These are phyloP conservation scores for Tipula vernalis DNA, from an alignment of 2,888 invertebrate species.

Conservation along the genomic window DNA sequence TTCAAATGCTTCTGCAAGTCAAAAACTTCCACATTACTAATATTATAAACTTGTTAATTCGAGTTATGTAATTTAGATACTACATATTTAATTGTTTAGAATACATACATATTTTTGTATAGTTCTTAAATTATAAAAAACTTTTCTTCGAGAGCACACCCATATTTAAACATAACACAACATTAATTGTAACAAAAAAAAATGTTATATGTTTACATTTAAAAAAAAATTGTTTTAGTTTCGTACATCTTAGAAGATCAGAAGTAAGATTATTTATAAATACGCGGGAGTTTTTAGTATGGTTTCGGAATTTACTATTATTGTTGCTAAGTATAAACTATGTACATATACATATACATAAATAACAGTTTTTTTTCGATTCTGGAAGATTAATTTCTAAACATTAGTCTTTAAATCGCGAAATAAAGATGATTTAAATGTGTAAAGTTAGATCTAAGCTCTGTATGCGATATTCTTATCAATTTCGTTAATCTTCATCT, in stretches of 20 bases:
- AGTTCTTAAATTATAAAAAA: not conserved
- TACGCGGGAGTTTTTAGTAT: conserved; percentile 4
- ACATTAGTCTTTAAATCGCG: not conserved
- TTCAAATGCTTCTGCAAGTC: no score
- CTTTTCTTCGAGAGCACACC: not conserved
- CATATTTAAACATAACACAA: not conserved
- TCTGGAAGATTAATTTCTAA: not conserved
- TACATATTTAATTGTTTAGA: not conserved
- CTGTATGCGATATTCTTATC: not conserved
- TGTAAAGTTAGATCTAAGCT: not conserved
- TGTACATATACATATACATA: not conserved
- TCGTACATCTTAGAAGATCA: not conserved
- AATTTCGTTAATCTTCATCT: not conserved
- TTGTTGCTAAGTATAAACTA: not conserved
- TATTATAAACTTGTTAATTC: not conserved
- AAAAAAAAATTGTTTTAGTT: not conserved
- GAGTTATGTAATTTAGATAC: not conserved
- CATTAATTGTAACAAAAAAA: not conserved
- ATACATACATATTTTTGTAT: not conserved
- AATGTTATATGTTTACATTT: not conserved
- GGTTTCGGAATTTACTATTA: not conserved
- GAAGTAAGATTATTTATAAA: not conserved
- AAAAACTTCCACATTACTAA: no score
- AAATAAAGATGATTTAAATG: not conserved
- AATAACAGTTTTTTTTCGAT: not conserved